These are phyloP conservation scores for Ochotona princeps DNA, from an alignment of 2,113 vertebrate species.

Conservation along the genomic window DNA sequence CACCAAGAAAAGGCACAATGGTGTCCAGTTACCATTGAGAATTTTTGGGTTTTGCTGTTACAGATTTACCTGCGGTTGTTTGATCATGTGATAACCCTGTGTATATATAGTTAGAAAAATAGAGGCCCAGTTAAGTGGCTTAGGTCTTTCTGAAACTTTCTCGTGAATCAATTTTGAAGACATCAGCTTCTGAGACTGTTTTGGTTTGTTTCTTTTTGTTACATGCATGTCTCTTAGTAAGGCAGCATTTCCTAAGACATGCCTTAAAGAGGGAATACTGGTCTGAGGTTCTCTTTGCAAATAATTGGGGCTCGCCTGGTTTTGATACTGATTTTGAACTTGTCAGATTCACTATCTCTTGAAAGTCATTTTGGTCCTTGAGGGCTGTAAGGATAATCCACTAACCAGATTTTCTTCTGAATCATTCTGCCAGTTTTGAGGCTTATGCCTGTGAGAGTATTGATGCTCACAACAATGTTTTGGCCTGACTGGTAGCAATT, in stretches of 20 bases:
- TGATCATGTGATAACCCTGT: slow-evolving; percentile 3
- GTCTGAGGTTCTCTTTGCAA: not conserved
- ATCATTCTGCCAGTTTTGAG: not conserved
- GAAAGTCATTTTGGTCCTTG: slow-evolving; percentile 33
- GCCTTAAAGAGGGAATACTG: not conserved
- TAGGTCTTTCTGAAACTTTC: slow-evolving; percentile 41
- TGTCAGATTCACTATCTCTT: not conserved
- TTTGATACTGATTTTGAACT: not conserved
- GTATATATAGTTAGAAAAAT: slow-evolving; percentile 24
- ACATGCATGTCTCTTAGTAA: not conserved
- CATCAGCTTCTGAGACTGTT: not conserved
- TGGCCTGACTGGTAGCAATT: not conserved
- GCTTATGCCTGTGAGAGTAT: not conserved
- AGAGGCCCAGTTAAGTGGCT: slow-evolving; percentile 29
- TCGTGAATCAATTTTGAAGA: not conserved
- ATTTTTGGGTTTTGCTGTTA: not conserved
- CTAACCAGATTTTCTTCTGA: slow-evolving; percentile 38
- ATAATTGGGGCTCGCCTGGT: not conserved
- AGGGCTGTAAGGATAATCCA: slow-evolving; percentile 22
- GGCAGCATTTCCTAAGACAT: not conserved
- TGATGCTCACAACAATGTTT: not conserved
- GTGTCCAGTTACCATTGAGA: not conserved
- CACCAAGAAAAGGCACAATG: slow-evolving; percentile 22
- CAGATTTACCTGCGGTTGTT: slow-evolving; percentile 4
- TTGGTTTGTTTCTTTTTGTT: not conserved